Evolutionary conservation across 2,888 invertebrate species (phyloP).

Genomic region (Ischnus inquisitorius): DNA sequence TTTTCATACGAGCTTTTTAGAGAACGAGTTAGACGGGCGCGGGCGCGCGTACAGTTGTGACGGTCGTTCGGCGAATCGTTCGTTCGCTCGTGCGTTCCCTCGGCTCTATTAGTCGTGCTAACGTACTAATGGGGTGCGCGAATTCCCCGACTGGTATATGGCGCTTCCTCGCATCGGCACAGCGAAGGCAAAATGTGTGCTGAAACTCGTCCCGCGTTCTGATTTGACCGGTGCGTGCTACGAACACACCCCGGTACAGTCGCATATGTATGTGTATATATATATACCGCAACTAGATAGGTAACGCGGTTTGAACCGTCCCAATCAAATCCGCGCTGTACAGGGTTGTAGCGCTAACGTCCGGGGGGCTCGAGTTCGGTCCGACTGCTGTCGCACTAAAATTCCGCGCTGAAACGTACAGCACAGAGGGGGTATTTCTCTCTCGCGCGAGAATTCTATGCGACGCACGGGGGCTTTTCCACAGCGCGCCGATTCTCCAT

Average conservation of each 20-base stretch:
- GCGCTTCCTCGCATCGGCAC: slow-evolving; percentile 57
- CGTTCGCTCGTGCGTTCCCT: slow-evolving; percentile 64
- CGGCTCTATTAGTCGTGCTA: slow-evolving; percentile 56
- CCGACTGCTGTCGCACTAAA: slow-evolving; percentile 65
- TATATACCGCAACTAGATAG: slow-evolving; percentile 30
- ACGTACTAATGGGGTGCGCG: slow-evolving; percentile 64
- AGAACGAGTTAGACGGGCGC: slow-evolving; percentile 54
- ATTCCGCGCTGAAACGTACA: slow-evolving; percentile 53
- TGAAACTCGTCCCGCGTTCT: slow-evolving; percentile 48
- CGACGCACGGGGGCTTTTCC: slow-evolving; percentile 35
- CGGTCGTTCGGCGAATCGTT: slow-evolving; percentile 67
- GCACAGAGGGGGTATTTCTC: not conserved
- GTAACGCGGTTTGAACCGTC: slow-evolving; percentile 73
- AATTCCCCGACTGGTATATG: slow-evolving; percentile 61
- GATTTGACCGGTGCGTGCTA: slow-evolving; percentile 19
- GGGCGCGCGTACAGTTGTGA: no score
- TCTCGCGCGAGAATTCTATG: slow-evolving; percentile 33
- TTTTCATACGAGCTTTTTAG: slow-evolving; percentile 22
- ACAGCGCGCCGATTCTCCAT: slow-evolving; percentile 17
- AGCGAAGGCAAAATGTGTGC: slow-evolving; percentile 59
- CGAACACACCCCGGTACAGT: not conserved
- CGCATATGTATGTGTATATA: no score
- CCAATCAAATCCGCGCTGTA: slow-evolving; percentile 75
- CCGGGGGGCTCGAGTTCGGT: slow-evolving; percentile 19
- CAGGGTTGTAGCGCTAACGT: slow-evolving; percentile 52